A percentile compares a stretch with the other conserved stretches of the same genome.
phyloP scores from a whole-genome alignment of 2,113 vertebrate genomes.

The Saguinus midas region DNA sequence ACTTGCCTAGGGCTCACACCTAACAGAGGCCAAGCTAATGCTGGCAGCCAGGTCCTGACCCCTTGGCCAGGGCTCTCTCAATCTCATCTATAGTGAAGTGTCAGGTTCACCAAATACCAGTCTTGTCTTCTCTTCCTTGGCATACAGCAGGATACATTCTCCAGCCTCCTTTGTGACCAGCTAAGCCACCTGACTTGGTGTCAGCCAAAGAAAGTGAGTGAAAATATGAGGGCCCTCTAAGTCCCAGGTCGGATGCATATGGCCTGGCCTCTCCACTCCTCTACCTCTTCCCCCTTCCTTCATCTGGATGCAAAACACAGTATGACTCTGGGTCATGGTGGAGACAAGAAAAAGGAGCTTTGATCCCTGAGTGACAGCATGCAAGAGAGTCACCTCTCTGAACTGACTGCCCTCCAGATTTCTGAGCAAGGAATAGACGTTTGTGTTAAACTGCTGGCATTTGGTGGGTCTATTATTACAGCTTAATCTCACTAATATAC shows the following conservation, averaged over 20 bases:
- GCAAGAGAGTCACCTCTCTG: not conserved
- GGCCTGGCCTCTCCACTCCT: not conserved
- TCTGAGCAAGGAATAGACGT: not conserved
- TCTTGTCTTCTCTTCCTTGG: not conserved
- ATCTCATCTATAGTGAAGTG: not conserved
- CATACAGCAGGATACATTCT: accelerated
- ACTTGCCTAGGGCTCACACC: not conserved
- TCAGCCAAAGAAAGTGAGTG: not conserved
- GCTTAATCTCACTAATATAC: too few species aligned
- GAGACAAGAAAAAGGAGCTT: not conserved
- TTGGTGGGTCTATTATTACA: too few species aligned
- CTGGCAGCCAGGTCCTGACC: not conserved
- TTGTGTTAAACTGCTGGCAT: accelerated
- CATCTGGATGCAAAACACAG: not conserved
- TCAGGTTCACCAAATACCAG: not conserved
- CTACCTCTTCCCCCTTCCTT: accelerated
- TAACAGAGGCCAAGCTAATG: too few species aligned
- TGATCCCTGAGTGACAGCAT: not conserved
- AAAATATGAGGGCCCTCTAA: not conserved
- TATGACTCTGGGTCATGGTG: not conserved
- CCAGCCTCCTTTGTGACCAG: not conserved
- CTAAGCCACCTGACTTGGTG: not conserved
- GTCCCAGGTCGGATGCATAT: accelerated
- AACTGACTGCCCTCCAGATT: not conserved
- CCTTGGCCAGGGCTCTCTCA: not conserved